A percentile compares a stretch with the other conserved stretches of the same genome.
These are phyloP conservation scores for Ardeotis arabs DNA, from an alignment of 2,113 vertebrate genomes.

Conservation along the genomic window DNA sequence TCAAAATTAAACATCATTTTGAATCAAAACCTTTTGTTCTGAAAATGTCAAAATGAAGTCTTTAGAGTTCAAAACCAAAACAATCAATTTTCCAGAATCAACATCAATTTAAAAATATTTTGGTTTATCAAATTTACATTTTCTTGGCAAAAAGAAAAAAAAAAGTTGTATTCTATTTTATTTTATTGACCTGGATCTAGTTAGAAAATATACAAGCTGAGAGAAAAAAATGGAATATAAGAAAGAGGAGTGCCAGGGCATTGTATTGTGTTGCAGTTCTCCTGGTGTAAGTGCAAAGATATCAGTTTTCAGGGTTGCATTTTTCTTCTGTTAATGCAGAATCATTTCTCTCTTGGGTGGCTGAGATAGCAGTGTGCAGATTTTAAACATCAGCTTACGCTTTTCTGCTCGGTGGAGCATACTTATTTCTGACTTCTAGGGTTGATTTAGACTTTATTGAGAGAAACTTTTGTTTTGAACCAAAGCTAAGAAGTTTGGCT, in stretches of 20 bases:
- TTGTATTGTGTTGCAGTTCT: neutral
- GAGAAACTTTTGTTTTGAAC: slow-evolving; percentile 34
- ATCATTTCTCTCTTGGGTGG: slow-evolving; percentile 32
- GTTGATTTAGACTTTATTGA: slow-evolving; percentile 40
- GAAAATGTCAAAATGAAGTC: neutral
- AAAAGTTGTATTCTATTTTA: neutral
- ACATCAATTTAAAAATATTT: neutral
- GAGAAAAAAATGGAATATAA: neutral
- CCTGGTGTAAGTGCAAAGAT: neutral
- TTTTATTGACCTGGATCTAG: neutral
- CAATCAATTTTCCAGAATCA: neutral
- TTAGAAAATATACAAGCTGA: neutral
- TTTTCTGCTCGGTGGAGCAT: slow-evolving; percentile 2
- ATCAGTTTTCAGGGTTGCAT: neutral
- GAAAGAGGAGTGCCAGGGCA: neutral
- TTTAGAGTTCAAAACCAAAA: neutral
- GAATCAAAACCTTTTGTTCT: neutral
- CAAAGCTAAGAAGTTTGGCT: neutral
- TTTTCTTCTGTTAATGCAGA: slow-evolving; percentile 11
- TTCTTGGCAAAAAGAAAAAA: neutral
- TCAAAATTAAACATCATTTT: neutral
- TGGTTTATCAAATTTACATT: neutral
- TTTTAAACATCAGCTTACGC: slow-evolving; percentile 6
- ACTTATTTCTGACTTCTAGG: slow-evolving; percentile 25
- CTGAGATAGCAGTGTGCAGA: neutral